Evolutionary conservation across 1,140 invertebrate species (phyloP), one percentile per base, ranked within the genome.

Genomic region (Drosophila albomicans): DNA sequence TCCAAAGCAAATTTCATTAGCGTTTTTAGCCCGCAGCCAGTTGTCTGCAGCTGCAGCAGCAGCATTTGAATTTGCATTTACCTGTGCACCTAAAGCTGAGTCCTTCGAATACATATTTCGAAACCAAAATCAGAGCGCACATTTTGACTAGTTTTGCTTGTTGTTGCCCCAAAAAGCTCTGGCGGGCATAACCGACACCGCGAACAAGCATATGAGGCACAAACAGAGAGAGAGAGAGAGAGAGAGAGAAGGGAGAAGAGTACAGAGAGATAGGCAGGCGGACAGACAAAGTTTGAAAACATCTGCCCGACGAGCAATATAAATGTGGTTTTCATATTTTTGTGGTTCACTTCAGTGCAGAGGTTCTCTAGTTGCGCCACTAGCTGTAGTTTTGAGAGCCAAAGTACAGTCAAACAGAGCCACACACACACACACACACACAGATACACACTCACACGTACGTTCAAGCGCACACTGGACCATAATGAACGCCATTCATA

Each of bases 271-370:
- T 13, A 28, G 45, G 61, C 52, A 68, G 63, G 13, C 3, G 41
- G 41, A 85, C 45, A 80, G 81, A 79, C 84, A 88, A 89, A 88
- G 84, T 88, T 88, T 80, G 66, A 69, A 79, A 88, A 84, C 85
- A 88, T 67, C 84, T 88, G 84, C 81, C 74, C 77, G 78, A 81
- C 79, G 85, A 78, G 82, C 84, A 88, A 88, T 88, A 89, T 88
- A 85, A 89, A 88, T 88, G 85, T 81, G 85, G 85, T 88, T 88
- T 88, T 85, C 86, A 88, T 88, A 88, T 88, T 88, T 88, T 88
- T 88, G 86, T 88, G 84, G 84, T 89, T 89, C 85, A 84, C 78
- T 88, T 88, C 69, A 57, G 82, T 69, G 76, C 59, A 52, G 65
- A 62, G 52, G 32, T 69, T 43, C 65, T 74, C 63, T 32, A 46